phyloP scores from a whole-genome alignment of 2,888 invertebrate species.

The Flexamia atlantica region DNA sequence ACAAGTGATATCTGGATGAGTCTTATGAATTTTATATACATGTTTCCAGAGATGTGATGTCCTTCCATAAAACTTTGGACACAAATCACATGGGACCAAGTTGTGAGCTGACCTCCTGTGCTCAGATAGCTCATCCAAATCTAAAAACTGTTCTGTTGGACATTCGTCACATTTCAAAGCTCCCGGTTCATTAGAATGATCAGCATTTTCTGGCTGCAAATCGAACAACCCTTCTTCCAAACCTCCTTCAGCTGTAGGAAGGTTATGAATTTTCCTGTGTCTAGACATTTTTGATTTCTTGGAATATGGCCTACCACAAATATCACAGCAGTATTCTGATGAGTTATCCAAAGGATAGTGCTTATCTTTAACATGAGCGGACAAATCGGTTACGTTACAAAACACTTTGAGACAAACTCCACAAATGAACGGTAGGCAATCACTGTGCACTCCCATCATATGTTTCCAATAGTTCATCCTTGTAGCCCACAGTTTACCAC shows the following conservation, averaged over 20 bases:
- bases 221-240: conserved; percentile 61
- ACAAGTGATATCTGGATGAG: conserved; percentile 80
- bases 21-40: conserved; percentile 79
- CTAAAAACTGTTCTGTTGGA: conserved; percentile 73
- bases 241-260: conserved; percentile 62
- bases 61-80: conserved; percentile 79
- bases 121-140: conserved; percentile 76
- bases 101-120: conserved; percentile 77
- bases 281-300: conserved; percentile 77
- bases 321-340: conserved; percentile 76
- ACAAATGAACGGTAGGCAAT: conserved; percentile 76
- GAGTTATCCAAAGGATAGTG: conserved; percentile 75
- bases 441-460: conserved; percentile 77
- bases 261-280: conserved; percentile 75
- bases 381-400: conserved; percentile 74
- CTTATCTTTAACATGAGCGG: conserved; percentile 74
- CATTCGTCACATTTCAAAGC: conserved; percentile 69
- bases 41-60: conserved; percentile 81
- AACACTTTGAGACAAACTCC: conserved; percentile 77
- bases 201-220: conserved; percentile 12
- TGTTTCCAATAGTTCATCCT: conserved; percentile 77
- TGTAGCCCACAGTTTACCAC: conserved; percentile 76
- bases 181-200: conserved; percentile 61
- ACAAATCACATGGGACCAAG: conserved; percentile 80
- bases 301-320: conserved; percentile 76